phyloP scores from a whole-genome alignment of 2,888 invertebrate species.

The Eilema depressum region DNA sequence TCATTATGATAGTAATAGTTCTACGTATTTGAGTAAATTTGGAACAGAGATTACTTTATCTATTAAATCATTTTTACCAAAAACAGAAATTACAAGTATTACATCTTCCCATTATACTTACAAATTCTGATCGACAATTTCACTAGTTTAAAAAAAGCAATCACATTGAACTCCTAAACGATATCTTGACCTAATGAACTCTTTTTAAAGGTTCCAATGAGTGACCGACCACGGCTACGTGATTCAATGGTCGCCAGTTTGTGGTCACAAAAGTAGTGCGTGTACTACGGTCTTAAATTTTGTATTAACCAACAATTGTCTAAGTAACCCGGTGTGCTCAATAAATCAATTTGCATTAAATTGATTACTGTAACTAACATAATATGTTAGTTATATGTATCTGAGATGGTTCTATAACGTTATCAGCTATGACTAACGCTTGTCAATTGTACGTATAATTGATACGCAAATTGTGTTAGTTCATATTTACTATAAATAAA shows the following conservation, averaged over 20 bases:
- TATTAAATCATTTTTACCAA: too few relatives aligned
- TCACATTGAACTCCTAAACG: neutral
- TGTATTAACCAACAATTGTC: conserved; percentile 28
- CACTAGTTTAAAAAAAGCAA: neutral
- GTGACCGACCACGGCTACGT: conserved; percentile 4
- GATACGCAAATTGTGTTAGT: conserved; percentile 35
- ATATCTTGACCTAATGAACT: conserved; percentile 1
- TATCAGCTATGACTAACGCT: conserved; percentile 37
- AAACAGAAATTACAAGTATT: too few relatives aligned
- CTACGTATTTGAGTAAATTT: too few relatives aligned
- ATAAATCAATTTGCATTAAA: conserved; percentile 50
- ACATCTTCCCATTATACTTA: neutral
- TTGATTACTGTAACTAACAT: conserved; percentile 24
- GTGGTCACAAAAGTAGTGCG: conserved; percentile 11
- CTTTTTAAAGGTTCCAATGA: neutral
- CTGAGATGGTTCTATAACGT: conserved; percentile 42
- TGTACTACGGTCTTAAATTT: conserved; percentile 6
- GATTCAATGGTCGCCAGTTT: conserved; percentile 1
- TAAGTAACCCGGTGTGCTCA: conserved; percentile 42
- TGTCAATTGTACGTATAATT: conserved; percentile 28
- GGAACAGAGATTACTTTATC: too few relatives aligned
- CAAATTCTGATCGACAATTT: neutral
- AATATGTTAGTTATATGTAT: conserved; percentile 25
- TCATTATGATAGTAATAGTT: too few relatives aligned
- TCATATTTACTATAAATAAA: conserved; percentile 2